Base-by-base conservation (phyloP, 2,797 vertebrate genomes). In the Syngnathus acus region DNA sequence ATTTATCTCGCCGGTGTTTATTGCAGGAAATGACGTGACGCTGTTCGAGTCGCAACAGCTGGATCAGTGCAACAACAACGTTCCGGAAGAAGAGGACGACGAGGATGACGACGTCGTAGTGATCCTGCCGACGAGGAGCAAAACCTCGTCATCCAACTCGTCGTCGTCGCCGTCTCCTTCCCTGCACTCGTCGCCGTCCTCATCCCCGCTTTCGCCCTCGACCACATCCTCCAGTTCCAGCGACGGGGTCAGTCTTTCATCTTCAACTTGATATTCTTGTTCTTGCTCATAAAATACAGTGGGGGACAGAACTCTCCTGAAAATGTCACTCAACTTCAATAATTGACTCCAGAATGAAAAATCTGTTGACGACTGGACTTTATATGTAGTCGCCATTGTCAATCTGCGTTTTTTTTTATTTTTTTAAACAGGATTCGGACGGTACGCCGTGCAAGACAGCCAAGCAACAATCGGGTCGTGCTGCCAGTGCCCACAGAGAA, bases 61-160 rank as follows among this genome's bases (percentile, higher is more conserved):
- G 19, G 96, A 98, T 67, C 93, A 97, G 82, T 93, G 95, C 89
- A 98, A 98, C 92, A 98, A 98, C 89, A 98, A 98, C 62, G 83
- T 97, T 65, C 88, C 92, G 17, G 94, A 94, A 69, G 93, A 83
- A 0, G 84, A 64, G 45, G 62, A 64, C 5, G 62, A 63, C 6
- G 61, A 94, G 70, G 93, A 84, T 0, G 84, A 94, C 70, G 93
- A 84, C 0, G 84, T 78, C 0, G 82, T 89, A 4, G 91, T 92
- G 76, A 89, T 91, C 67, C 68, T 87, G 40, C 89, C 93, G 42
- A 89, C 91, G 19, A 89, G 89, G 86, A 94, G 93, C 90, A 96
- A 98, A 90, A 92, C 92, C 76, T 96, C 94, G 77, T 99, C 95
- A 76, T 99, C 95, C 72, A 95, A 93, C 87, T 97, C 94, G 67